phyloP scores from a whole-genome alignment of 30 jellyfish, hydroid and myxozoan species.

The Turritopsis dohrnii region DNA sequence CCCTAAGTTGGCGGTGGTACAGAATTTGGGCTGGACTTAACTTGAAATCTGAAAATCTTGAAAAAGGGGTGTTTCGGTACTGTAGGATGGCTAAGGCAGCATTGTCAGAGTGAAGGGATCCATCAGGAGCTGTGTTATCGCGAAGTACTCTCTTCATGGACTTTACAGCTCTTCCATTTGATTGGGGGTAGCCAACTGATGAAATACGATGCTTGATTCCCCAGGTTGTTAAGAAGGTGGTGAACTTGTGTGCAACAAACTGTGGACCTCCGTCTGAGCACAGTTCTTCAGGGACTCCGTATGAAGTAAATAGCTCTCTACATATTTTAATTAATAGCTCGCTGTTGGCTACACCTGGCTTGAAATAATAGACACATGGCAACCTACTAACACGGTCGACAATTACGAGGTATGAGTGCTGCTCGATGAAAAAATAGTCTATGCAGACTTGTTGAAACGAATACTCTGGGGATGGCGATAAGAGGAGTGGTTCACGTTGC shows the following conservation, averaged over 20 bases:
- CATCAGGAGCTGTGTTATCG: not conserved
- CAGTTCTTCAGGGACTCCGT: not conserved
- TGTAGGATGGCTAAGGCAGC: conserved; percentile 18
- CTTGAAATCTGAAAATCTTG: not conserved
- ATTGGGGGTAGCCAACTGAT: not conserved
- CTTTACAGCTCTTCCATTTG: too few species aligned
- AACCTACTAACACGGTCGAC: not conserved
- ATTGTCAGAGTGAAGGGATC: not conserved
- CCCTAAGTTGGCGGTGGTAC: conserved; percentile 17
- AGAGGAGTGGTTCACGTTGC: not conserved
- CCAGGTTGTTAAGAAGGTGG: not conserved
- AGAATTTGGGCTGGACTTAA: conserved; percentile 13
- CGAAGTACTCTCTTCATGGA: too few species aligned
- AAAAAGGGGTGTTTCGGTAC: conserved; percentile 1
- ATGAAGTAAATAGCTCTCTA: not conserved
- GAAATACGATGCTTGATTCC: not conserved
- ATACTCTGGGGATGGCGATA: not conserved
- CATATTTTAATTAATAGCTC: not conserved
- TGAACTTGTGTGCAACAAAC: not conserved
- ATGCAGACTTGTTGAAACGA: not conserved
- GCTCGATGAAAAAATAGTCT: not conserved
- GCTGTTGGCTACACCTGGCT: not conserved
- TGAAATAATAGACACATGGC: not conserved
- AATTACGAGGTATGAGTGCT: not conserved
- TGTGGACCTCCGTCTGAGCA: not conserved